phyloP scores from a whole-genome alignment of 2,113 vertebrate species.

The Cephalopholis sonnerati region DNA sequence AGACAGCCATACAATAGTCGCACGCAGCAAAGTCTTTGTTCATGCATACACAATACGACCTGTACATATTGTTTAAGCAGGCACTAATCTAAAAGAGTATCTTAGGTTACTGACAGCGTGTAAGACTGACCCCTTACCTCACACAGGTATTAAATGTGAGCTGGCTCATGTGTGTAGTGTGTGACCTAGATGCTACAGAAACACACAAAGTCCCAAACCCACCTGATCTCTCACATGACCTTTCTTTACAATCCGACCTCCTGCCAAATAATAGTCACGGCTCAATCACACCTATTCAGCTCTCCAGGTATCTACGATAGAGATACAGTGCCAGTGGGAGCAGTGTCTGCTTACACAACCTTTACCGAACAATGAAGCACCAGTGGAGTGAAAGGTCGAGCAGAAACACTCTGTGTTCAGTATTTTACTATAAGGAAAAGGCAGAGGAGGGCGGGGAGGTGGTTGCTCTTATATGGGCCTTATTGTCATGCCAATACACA shows the following conservation, averaged over 20 bases:
- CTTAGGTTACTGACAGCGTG: not conserved
- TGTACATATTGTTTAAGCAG: not conserved
- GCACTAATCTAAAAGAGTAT: not conserved
- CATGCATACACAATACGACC: not conserved
- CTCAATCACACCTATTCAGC: constrained; percentile 2
- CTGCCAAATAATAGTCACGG: not conserved
- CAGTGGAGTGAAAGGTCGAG: constrained; percentile 1
- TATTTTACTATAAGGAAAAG: not conserved
- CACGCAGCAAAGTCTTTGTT: not conserved
- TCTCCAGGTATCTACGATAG: not conserved
- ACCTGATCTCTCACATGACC: constrained; percentile 32
- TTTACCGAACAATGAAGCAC: constrained; percentile 24
- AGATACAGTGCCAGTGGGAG: not conserved
- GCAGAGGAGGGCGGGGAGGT: not conserved
- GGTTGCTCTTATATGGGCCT: not conserved
- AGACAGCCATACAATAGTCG: no score
- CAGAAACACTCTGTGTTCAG: constrained; percentile 9
- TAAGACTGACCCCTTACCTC: not conserved
- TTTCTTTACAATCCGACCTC: not conserved
- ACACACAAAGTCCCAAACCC: not conserved
- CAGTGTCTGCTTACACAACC: constrained; percentile 39
- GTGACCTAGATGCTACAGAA: not conserved
- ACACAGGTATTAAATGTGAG: not conserved
- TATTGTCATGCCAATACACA: not conserved
- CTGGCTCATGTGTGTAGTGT: not conserved